A percentile compares a stretch with the other conserved stretches of the same genome.
phyloP scores from a whole-genome alignment of 2,888 invertebrate species.

The Noctua pronuba region DNA sequence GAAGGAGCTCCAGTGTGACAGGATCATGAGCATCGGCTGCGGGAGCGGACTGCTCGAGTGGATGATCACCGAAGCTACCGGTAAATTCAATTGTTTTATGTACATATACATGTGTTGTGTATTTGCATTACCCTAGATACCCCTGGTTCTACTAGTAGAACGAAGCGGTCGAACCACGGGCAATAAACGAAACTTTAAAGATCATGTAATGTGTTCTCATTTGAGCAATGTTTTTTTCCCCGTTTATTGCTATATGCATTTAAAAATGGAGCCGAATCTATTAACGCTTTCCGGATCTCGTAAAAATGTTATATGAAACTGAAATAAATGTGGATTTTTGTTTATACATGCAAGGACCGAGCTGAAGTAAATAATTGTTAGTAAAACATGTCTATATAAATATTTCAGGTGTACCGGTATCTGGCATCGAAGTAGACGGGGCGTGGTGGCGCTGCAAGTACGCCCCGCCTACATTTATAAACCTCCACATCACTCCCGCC shows the following conservation, averaged over 20 bases:
- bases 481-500: conserved; percentile 89
- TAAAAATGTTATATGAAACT: not conserved
- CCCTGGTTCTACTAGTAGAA: too few species aligned
- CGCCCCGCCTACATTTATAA: conserved; percentile 93
- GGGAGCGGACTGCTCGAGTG: conserved; percentile 96
- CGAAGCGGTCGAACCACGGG: too few species aligned
- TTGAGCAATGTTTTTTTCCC: too few species aligned
- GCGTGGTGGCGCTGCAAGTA: conserved; percentile 95
- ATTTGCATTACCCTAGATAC: not conserved
- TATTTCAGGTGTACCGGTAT: conserved; percentile 90
- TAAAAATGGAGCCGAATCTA: not conserved
- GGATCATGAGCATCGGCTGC: conserved; percentile 93
- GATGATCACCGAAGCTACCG: conserved; percentile 92
- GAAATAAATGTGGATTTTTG: not conserved
- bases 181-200: too few species aligned
- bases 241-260: not conserved
- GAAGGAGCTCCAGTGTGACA: conserved; percentile 81
- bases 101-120: not conserved
- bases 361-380: not conserved
- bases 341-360: not conserved
- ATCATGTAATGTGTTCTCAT: too few species aligned
- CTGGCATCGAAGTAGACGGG: conserved; percentile 94
- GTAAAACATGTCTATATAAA: not conserved
- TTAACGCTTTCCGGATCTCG: not conserved
- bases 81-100: conserved; percentile 79